A percentile compares a stretch with the other conserved stretches of the same genome.
Evolutionary conservation across 2,888 invertebrate species (phyloP).

Genomic region (Elmis aenea): DNA sequence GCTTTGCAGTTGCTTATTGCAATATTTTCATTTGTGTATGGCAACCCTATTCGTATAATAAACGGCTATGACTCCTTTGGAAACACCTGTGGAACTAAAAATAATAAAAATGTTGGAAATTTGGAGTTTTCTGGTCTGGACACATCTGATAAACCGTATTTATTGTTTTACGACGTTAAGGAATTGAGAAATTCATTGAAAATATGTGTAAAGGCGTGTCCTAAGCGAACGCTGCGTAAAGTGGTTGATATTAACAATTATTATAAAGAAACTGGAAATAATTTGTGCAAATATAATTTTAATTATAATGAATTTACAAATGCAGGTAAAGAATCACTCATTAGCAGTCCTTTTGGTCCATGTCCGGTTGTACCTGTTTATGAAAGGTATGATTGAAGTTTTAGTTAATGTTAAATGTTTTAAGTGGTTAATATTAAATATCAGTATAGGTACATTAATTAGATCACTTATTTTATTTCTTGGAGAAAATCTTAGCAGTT

Average conservation of each 20-base stretch:
- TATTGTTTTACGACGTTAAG: conserved; percentile 79
- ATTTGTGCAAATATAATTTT: conserved; percentile 72
- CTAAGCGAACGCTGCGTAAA: conserved; percentile 59
- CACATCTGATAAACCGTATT: conserved; percentile 68
- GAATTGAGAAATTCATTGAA: conserved; percentile 73
- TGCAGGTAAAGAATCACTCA: conserved; percentile 29
- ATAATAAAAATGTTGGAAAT: conserved; percentile 69
- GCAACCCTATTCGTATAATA: conserved; percentile 77
- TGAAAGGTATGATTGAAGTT: too few species aligned
- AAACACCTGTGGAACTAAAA: conserved; percentile 84
- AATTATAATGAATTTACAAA: conserved; percentile 50
- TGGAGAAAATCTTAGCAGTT: too few species aligned
- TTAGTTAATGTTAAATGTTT: too few species aligned
- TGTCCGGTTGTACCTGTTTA: conserved; percentile 77
- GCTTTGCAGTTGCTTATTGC: conserved; percentile 69
- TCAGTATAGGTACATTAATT: too few species aligned
- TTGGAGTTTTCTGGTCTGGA: conserved; percentile 75
- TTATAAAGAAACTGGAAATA: conserved; percentile 66
- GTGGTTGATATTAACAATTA: conserved; percentile 67
- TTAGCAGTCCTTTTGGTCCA: conserved; percentile 58
- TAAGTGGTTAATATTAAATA: too few species aligned
- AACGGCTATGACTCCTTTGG: conserved; percentile 94
- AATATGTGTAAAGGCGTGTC: conserved; percentile 88
- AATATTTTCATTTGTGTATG: conserved; percentile 82
- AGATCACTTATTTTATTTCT: too few species aligned